Evolutionary conservation across 1,140 invertebrate genomes (phyloP), one percentile per base, ranked within the genome.

Genomic region (Epicauta chinensis): DNA sequence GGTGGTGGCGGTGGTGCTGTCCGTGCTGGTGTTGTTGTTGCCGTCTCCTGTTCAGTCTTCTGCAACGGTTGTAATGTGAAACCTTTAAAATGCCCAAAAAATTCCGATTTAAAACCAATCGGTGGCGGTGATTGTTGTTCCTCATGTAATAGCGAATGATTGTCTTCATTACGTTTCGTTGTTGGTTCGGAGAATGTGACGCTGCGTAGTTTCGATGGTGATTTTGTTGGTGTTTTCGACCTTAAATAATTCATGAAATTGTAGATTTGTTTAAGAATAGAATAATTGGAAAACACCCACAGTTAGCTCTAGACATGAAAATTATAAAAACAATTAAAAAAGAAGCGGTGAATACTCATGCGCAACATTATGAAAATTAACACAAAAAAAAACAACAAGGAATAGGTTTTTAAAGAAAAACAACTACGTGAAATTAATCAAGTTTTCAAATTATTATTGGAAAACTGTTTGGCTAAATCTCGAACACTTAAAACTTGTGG

Each of bases 31-130:
- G 75, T 73, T 0, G 69, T 57, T 5, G 4, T 23, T 23, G 23
- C 7, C 4, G 4, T 23, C 16, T 73, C 71, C 14, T 73, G 59
- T 5, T 73, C 64, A 16, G 68, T 59, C 61, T 79, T 81, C 46
- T 76, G 73, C 0, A 89, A 72, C 0, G 87, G 86, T 0, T 81
- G 80, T 16, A 90, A 76, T 1, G 82, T 83, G 67, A 90, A 91
- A 1, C 88, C 88, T 72, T 89, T 89, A 70, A 89, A 91, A 53
- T 90, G 84, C 0, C 89, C 88, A 62, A 90, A 87, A 60, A 91
- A 79, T 51, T 81, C 78, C 57, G 74, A 79, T 55, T 77, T 74
- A 58, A 81, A 56, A 14, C 59, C 53, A 9, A 37, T 38, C n/a
- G 56, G 42, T 15, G 56, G 43, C 35, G 50, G 47, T 5, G 41